Evolutionary conservation across 1,140 invertebrate species (phyloP), one percentile per base, ranked within the genome.

Genomic region (Argopecten irradians): DNA sequence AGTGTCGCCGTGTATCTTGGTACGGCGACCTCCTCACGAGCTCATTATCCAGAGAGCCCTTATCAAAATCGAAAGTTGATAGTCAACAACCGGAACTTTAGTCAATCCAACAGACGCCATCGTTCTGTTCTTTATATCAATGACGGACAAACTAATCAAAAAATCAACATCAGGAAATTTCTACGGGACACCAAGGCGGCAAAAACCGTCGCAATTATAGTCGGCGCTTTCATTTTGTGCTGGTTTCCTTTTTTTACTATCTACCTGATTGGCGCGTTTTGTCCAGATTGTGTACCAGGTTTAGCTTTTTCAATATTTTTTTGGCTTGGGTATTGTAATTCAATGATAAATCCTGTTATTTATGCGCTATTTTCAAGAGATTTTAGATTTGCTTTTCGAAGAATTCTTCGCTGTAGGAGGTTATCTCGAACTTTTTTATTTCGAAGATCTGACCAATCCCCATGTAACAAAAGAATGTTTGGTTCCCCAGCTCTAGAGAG

Each of bases 331-430:
- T 95, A 95, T 87, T 93, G 91, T 82, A 95, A 95, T 87, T 93
- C 92, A 34, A 97, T 98, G 83, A 98, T 99, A 98, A 99, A 99
- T 96, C 98, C 98, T 0, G 97, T 99, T 83, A 99, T 99, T 92
- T 99, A 99, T 95, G 98, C 98, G 5, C 99, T 98, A 93, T 99
- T 98, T 98, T 98, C 98, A 95, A 97, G 98, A 94, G 98, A 99
- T 95, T 99, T 99, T 95, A 96, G 98, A 96, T 97, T 98, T 85
- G 95, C 95, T 32, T 96, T 96, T 89, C 84, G 91, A n/a, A 93
- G 93, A 46, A 92, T 93, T 39, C 88, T 93, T 13, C 84, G 86
- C n/a, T 91, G 92, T 83, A 71, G 55, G n/a, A 71, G 55, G 28
- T n/a, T 71, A 28, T 71, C 55, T 5, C 55, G 55, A 71, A 71